Base-by-base conservation (phyloP, 2,113 vertebrate species). In the Telmatochromis sp. region DNA sequence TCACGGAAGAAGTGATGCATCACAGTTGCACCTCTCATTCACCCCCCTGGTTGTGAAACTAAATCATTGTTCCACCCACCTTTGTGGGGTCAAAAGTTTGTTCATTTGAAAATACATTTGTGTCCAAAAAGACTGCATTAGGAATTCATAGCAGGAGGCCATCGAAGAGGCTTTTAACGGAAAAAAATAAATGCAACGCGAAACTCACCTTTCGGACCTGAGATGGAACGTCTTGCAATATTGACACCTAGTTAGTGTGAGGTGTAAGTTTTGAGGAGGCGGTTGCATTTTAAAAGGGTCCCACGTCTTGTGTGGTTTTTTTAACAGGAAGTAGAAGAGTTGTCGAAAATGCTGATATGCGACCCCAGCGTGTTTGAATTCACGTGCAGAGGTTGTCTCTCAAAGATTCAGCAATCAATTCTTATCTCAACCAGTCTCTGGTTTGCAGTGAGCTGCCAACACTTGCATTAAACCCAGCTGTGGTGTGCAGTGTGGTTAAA, bases 41-140 rank as follows among this genome's bases (percentile, higher is more conserved):
- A 87, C 6, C 12, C 58, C 40, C 78, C 28, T 14, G 6, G 23
- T 21, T 84, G 82, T 91, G 92, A 93, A 85, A 90, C 87, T 65
- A 85, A 78, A 84, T 75, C 63, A 28, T 73, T 51, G 63, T 86
- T 86, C 87, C 87, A 53, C 85, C 86, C 78, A 81, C 87, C 80
- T 5, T 8, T 6, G 15, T 6, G 70, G 82, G 94, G 92, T 93
- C 93, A 91, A 89, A 90, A 86, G 90, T 87, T 90, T 65, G 8
- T 80, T 81, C 82, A 3, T 80, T 87, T 91, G 21, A 28, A 49
- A 92, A 81, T 7, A 81, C 65, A 65, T 82, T 78, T 17, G 37
- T 17, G 73, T 37, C 79, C 78, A 79, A 82, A 83, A 73, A 75
- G 47, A 23, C 47, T 21, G 60, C 82, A 75, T 91, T 84, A 87